These are phyloP conservation scores for Sebastes matsubarae DNA, from an alignment of 2,797 vertebrate species.

Conservation along the genomic window DNA sequence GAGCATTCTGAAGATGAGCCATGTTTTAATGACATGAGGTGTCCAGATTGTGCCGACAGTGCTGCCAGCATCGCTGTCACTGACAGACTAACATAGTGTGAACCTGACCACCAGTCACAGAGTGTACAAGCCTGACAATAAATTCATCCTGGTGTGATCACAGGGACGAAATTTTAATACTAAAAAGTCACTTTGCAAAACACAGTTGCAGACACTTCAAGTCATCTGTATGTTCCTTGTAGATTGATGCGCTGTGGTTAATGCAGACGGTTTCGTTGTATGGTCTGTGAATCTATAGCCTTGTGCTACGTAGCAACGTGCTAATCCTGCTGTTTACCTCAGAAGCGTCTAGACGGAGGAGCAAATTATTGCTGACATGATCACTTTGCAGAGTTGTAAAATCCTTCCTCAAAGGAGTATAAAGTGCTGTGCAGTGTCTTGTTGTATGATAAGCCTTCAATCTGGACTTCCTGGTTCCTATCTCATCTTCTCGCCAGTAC, in stretches of 20 bases:
- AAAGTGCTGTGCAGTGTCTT: conserved; percentile 29
- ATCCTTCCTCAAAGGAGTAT: conserved; percentile 33
- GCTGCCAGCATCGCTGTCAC: conserved; percentile 29
- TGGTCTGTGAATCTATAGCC: not conserved
- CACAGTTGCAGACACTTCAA: not conserved
- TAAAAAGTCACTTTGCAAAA: not conserved
- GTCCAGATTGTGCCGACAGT: conserved; percentile 39
- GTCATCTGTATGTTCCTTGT: not conserved
- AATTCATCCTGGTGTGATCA: not conserved
- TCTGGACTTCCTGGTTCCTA: conserved; percentile 43
- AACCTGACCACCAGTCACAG: conserved; percentile 34
- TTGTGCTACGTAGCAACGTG: not conserved
- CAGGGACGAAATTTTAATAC: not conserved
- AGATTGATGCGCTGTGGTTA: not conserved
- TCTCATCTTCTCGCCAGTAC: conserved; percentile 42
- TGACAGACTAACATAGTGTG: conserved; percentile 33
- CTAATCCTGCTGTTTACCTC: conserved; percentile 12
- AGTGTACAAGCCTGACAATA: conserved; percentile 16
- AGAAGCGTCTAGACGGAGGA: not conserved
- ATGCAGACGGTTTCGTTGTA: not conserved
- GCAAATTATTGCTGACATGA: conserved; percentile 27
- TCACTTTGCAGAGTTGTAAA: conserved; percentile 43
- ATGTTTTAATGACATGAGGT: conserved; percentile 32
- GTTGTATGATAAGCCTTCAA: conserved; percentile 20
- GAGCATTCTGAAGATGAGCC: conserved; percentile 20